A percentile compares a stretch with the other conserved stretches of the same genome.
Conservation (phyloP, 2,113 vertebrate species). For the Caranx melampygus region DNA sequence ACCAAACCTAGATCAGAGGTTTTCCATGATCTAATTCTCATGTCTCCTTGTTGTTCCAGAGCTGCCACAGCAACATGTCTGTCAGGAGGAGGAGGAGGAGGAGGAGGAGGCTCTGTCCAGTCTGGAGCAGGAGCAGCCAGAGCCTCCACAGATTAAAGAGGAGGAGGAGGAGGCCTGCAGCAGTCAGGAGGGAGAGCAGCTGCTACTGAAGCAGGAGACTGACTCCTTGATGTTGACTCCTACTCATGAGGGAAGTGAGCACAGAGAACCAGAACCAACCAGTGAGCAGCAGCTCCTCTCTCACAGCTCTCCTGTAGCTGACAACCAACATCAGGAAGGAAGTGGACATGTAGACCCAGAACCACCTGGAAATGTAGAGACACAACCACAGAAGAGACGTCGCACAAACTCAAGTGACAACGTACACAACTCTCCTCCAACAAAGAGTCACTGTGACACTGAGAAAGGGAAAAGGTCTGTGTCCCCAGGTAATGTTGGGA, state of each 20-base stretch:
- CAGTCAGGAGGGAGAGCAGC: not conserved
- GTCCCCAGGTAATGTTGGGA: too few relatives aligned
- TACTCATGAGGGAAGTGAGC: conserved; percentile 28
- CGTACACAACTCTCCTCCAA: not conserved
- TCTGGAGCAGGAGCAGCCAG: not conserved
- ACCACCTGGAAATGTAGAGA: not conserved
- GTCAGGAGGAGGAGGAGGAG: not conserved
- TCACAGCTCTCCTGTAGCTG: not conserved
- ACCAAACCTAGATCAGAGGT: too few relatives aligned
- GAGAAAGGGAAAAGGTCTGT: not conserved
- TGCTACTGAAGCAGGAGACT: conserved; percentile 20
- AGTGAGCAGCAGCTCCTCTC: not conserved
- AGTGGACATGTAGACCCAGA: not conserved
- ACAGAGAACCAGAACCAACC: conserved; percentile 13
- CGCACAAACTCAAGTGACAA: not conserved
- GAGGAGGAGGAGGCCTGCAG: not conserved
- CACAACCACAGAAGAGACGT: not conserved
- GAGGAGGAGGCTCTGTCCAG: not conserved
- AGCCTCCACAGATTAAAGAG: not conserved
- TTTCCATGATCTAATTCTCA: not conserved
- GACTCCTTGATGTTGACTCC: conserved; percentile 9
- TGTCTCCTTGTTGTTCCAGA: conserved; percentile 6
- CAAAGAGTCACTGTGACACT: not conserved
- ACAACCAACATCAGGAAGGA: not conserved
- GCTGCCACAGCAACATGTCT: conserved; percentile 1